A percentile compares a stretch with the other conserved stretches of the same genome.
phyloP scores from a whole-genome alignment of 2,888 invertebrate genomes.

The Odiellus spinosus region DNA sequence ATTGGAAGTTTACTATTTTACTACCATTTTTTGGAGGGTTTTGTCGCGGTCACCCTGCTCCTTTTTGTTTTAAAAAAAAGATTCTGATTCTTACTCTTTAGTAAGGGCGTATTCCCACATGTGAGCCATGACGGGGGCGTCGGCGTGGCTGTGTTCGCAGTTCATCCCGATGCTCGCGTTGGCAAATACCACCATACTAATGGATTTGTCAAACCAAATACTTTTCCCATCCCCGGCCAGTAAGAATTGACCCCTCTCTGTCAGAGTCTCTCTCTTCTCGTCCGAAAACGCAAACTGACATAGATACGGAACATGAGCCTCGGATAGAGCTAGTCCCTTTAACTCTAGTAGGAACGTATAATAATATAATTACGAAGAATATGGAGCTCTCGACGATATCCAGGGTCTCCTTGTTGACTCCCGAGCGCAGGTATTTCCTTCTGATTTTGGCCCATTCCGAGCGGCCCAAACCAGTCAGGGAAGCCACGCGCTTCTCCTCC shows the following conservation, averaged over 20 bases:
- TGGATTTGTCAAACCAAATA: slow-evolving; percentile 36
- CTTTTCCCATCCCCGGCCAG: slow-evolving; percentile 33
- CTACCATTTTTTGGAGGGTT: too few species aligned
- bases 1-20: neutral
- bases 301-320: too few species aligned
- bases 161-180: slow-evolving; percentile 35
- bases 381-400: slow-evolving; percentile 32
- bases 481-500: slow-evolving; percentile 27
- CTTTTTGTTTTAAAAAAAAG: too few species aligned
- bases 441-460: slow-evolving; percentile 32
- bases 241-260: slow-evolving; percentile 29
- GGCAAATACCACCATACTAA: slow-evolving; percentile 30
- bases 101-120: slow-evolving; percentile 32
- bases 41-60: too few species aligned
- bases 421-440: slow-evolving; percentile 27
- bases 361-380: slow-evolving; percentile 28
- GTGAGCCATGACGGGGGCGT: slow-evolving; percentile 36
- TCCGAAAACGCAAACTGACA: slow-evolving; percentile 29
- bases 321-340: too few species aligned
- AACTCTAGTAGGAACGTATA: slow-evolving; percentile 3
- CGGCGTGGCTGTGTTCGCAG: slow-evolving; percentile 35
- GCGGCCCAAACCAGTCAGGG: slow-evolving; percentile 32
- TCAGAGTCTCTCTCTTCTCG: slow-evolving; percentile 24
- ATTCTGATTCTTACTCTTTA: slow-evolving; percentile 34
- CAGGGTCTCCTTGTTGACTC: slow-evolving; percentile 32